A percentile compares a stretch with the other conserved stretches of the same genome.
phyloP scores from a whole-genome alignment of 2,888 invertebrate species.

The Thysanoteuthis rhombus region DNA sequence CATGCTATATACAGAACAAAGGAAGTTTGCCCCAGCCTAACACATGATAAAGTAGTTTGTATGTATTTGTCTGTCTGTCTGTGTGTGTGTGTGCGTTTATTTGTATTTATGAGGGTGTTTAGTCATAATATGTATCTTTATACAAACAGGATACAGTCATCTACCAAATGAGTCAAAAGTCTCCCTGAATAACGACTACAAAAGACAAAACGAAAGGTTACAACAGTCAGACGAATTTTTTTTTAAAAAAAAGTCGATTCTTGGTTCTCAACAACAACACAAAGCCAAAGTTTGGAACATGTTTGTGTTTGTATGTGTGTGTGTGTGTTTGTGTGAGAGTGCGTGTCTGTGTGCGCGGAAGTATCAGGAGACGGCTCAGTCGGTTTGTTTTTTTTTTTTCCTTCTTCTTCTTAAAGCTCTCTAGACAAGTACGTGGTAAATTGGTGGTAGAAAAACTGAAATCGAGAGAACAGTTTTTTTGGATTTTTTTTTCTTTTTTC shows the following conservation, averaged over 20 bases:
- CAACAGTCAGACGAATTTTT: background rate
- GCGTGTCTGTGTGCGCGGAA: background rate
- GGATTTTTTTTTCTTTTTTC: background rate
- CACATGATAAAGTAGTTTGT: background rate
- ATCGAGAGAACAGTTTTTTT: background rate
- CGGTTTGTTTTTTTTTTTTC: background rate
- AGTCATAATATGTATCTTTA: background rate
- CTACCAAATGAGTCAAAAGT: background rate
- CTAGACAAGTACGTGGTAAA: background rate
- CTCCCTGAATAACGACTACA: background rate
- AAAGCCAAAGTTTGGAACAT: background rate
- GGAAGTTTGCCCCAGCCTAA: constrained; percentile 12
- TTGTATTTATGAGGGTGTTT: background rate
- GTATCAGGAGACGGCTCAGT: background rate
- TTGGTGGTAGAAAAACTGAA: constrained; percentile 15
- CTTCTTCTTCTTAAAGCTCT: background rate
- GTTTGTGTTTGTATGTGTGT: no score
- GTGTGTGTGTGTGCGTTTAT: background rate
- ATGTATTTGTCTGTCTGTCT: background rate
- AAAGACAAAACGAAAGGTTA: background rate
- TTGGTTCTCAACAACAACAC: background rate
- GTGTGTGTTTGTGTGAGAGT: background rate
- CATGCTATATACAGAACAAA: background rate
- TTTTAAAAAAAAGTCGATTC: background rate
- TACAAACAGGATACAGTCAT: background rate